These are phyloP conservation scores for Bugulina stolonifera DNA, from an alignment of 2,888 invertebrate genomes.

Conservation along the genomic window DNA sequence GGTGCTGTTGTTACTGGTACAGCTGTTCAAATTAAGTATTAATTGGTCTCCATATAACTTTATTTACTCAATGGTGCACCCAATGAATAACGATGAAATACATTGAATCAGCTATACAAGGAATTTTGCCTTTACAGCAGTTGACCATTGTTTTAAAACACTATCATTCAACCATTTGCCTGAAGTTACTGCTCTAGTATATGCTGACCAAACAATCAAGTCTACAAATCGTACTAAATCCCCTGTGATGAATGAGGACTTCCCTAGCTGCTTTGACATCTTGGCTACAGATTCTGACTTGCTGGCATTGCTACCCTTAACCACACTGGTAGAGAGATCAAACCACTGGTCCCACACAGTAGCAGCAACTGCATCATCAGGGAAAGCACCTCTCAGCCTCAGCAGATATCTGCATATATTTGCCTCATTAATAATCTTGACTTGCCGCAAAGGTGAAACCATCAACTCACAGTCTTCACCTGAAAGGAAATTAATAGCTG, in stretches of 20 bases:
- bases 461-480: slow-evolving; percentile 50
- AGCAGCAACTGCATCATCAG: slow-evolving; percentile 55
- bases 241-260: background rate
- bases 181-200: background rate
- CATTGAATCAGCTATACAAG: too few relatives aligned
- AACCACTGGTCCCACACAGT: slow-evolving; percentile 61
- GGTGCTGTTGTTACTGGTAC: too few relatives aligned
- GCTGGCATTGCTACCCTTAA: background rate
- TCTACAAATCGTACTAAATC: background rate
- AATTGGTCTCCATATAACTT: too few relatives aligned
- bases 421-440: slow-evolving; percentile 66
- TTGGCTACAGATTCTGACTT: background rate
- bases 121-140: too few relatives aligned
- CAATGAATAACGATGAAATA: too few relatives aligned
- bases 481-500: background rate
- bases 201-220: background rate
- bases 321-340: slow-evolving; percentile 58
- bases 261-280: background rate
- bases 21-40: too few relatives aligned
- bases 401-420: slow-evolving; percentile 68
- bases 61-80: too few relatives aligned
- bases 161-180: background rate
- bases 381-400: slow-evolving; percentile 58
- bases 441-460: slow-evolving; percentile 58
- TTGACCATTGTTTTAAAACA: background rate